Base-by-base conservation (phyloP, 2,797 vertebrate species). In the Darevskia mixta region DNA sequence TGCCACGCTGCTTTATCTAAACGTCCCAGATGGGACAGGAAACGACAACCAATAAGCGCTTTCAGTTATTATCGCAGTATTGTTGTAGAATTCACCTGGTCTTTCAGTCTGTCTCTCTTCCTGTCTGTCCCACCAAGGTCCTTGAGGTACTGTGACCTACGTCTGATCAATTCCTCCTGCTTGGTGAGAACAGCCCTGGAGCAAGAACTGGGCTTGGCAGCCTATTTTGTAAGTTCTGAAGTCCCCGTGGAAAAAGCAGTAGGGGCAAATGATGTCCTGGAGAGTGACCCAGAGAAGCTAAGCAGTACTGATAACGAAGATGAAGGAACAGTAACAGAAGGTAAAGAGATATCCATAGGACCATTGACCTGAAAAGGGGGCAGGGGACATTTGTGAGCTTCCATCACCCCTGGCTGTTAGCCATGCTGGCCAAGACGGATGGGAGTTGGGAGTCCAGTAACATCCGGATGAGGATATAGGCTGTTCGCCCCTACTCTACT, bases 231-330 rank as follows among this genome's bases (percentile, higher is more conserved):
- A 92, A 98, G 95, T 93, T 96, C 96, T 5, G 98, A 98, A 93
- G 78, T 76, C 41, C 93, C 96, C 8, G 61, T 88, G 83, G 97
- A 98, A 75, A 97, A 95, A 83, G 97, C 91, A 79, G 92, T 96
- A 76, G 32, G 95, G 90, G 8, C 95, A 92, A 98, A 96, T 20
- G 98, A 99, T 93, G 94, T 97, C 64, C 92, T 98, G 64, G 99
- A 99, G 96, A 99, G 98, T 71, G 99, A 99, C 11, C 97, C 97
- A 0, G 99, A 99, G 92, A 99, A 99, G 94, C 97, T 98, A 89
- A 98, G 98, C 96, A 98, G 98, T 94, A 99, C 98, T 1, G 98
- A 99, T 95, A 98, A 98, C 1, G 98, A 99, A 94, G 99, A 99
- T 11, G 97, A 98, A 94, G 98, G 98, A 90, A 95, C 94, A 55